These are phyloP conservation scores for Heliothis peltigera DNA, from an alignment of 2,888 invertebrate species.

Conservation along the genomic window DNA sequence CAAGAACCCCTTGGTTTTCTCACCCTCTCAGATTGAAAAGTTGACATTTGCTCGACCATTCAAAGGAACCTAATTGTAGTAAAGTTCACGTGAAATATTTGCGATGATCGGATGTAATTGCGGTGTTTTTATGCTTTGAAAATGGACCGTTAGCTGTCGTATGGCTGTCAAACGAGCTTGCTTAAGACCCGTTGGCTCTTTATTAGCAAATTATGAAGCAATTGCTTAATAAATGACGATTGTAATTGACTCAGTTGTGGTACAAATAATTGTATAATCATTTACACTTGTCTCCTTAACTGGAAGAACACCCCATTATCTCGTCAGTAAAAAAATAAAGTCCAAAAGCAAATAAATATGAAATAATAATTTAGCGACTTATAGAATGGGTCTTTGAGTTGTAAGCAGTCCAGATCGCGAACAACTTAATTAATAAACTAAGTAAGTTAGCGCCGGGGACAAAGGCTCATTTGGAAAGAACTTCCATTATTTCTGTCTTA, in stretches of 20 bases:
- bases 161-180: conserved; percentile 9
- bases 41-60: conserved; percentile 65
- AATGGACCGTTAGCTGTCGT: conserved; percentile 34
- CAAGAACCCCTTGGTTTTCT: conserved; percentile 57
- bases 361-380: conserved; percentile 13
- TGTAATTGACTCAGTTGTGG: background rate
- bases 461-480: conserved; percentile 55
- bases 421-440: conserved; percentile 60
- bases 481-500: conserved; percentile 46
- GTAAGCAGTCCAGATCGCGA: conserved; percentile 41
- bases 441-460: conserved; percentile 52
- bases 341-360: conserved; percentile 1
- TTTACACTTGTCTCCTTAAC: background rate
- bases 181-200: conserved; percentile 3
- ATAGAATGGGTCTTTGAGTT: conserved; percentile 23
- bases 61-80: conserved; percentile 48
- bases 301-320: background rate
- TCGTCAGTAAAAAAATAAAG: background rate
- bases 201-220: background rate
- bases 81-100: conserved; percentile 49
- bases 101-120: conserved; percentile 33
- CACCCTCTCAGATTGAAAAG: conserved; percentile 66
- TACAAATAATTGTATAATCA: background rate
- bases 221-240: background rate
- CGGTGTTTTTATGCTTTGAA: conserved; percentile 42